phyloP scores from a whole-genome alignment of 2,888 invertebrate genomes.

The Lithophane socia region DNA sequence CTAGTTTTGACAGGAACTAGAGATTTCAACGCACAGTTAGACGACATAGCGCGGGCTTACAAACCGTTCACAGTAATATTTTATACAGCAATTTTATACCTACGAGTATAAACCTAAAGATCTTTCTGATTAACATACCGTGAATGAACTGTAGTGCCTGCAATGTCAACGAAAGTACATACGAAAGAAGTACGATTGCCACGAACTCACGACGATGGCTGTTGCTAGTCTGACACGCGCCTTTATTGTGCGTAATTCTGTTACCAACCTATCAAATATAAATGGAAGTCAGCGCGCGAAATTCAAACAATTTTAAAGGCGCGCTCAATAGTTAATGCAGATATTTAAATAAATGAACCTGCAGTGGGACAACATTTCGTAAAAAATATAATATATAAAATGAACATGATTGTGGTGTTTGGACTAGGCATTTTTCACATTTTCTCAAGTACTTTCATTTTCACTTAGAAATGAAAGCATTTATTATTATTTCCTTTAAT shows the following conservation, averaged over 20 bases:
- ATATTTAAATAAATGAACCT: too few species aligned
- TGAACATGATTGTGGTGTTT: background rate
- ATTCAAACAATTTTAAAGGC: constrained; percentile 12
- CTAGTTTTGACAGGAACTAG: too few species aligned
- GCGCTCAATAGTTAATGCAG: too few species aligned
- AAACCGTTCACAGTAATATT: too few species aligned
- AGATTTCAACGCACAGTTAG: too few species aligned
- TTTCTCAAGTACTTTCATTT: background rate
- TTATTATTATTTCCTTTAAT: background rate
- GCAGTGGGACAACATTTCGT: background rate
- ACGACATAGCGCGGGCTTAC: too few species aligned
- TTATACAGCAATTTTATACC: background rate
- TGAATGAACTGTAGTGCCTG: too few species aligned
- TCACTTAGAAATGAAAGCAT: background rate
- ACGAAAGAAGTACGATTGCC: background rate
- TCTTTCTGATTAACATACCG: too few species aligned
- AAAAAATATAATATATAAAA: background rate
- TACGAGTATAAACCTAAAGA: too few species aligned
- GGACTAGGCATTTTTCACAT: background rate
- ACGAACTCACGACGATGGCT: accelerated
- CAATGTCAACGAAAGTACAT: background rate
- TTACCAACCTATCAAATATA: constrained; percentile 23
- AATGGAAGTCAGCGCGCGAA: constrained; percentile 10
- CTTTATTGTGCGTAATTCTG: background rate
- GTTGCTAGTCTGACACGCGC: constrained; percentile 11